phyloP scores from a whole-genome alignment of 2,113 vertebrate genomes.

The Columba livia region DNA sequence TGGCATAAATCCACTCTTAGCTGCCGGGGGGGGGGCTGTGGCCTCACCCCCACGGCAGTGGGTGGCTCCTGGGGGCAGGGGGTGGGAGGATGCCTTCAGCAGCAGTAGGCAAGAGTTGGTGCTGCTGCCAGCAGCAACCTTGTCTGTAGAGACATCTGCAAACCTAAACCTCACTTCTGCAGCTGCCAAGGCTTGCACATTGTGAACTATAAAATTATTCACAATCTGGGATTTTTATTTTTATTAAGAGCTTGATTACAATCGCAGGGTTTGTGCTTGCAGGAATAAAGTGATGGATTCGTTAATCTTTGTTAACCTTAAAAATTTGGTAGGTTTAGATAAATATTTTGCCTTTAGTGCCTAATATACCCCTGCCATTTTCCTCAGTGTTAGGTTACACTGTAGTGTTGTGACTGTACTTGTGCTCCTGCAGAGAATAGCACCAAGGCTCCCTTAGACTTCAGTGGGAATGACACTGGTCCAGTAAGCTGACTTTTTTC shows the following conservation, averaged over 20 bases:
- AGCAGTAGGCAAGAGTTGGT: rapidly evolving
- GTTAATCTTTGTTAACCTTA: neutral
- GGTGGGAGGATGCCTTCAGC: neutral
- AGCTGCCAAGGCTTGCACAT: neutral
- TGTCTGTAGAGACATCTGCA: neutral
- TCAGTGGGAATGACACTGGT: neutral
- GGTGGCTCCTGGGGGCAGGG: too few species aligned
- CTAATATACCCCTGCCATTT: neutral
- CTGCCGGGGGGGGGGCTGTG: neutral
- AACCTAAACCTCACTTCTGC: neutral
- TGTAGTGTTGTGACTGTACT: neutral
- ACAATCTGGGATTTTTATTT: neutral
- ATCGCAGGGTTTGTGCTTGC: neutral
- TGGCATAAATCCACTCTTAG: neutral
- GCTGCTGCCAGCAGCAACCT: neutral
- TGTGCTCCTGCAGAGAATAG: neutral
- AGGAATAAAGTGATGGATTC: neutral
- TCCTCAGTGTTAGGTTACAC: neutral
- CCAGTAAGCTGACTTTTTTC: neutral
- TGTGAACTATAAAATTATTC: neutral
- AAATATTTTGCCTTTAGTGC: neutral
- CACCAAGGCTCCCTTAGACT: neutral
- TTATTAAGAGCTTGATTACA: neutral
- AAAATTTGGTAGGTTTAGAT: neutral
- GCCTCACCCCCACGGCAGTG: neutral